Percentiles rank a stretch among this genome's conserved stretches.
Conservation (phyloP, 2,888 invertebrate species). For the Micropterix aruncella region DNA sequence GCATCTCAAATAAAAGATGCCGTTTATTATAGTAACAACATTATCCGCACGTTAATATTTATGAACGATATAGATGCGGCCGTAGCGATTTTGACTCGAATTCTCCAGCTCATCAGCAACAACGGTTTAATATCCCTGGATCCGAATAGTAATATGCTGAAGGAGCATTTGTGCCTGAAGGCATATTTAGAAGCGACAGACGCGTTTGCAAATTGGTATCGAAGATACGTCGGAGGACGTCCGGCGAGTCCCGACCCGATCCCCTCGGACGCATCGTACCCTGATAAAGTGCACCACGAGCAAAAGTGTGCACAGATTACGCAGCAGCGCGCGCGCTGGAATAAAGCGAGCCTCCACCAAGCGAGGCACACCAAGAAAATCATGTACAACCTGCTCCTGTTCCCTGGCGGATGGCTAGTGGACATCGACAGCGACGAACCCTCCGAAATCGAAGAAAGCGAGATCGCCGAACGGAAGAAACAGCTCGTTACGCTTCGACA, state of each 20-base stretch:
- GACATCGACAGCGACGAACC: constrained; percentile 45
- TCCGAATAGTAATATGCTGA: background rate
- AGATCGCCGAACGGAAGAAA: constrained; percentile 40
- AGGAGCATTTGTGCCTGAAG: constrained; percentile 80
- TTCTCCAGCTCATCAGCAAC: constrained; percentile 51
- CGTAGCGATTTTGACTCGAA: constrained; percentile 53
- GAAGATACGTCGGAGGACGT: constrained; percentile 64
- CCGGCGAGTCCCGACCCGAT: constrained; percentile 54
- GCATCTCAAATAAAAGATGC: constrained; percentile 67
- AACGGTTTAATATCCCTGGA: constrained; percentile 12
- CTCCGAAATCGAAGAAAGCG: constrained; percentile 28
- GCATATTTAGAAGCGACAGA: constrained; percentile 80
- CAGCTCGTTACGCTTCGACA: constrained; percentile 65
- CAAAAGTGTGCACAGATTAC: constrained; percentile 69
- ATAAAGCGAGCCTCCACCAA: constrained; percentile 52
- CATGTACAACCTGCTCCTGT: constrained; percentile 74
- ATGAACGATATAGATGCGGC: constrained; percentile 74
- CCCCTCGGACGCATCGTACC: constrained; percentile 51
- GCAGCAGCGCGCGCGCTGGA: constrained; percentile 66
- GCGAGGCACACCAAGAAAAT: constrained; percentile 62
- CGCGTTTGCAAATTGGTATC: constrained; percentile 81
- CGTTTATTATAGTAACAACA: constrained; percentile 75
- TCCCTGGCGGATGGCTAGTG: constrained; percentile 84
- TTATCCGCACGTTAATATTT: constrained; percentile 74
- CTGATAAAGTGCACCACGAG: constrained; percentile 79